Evolutionary conservation across 2,888 invertebrate genomes (phyloP).

Genomic region (Tipula vernalis): DNA sequence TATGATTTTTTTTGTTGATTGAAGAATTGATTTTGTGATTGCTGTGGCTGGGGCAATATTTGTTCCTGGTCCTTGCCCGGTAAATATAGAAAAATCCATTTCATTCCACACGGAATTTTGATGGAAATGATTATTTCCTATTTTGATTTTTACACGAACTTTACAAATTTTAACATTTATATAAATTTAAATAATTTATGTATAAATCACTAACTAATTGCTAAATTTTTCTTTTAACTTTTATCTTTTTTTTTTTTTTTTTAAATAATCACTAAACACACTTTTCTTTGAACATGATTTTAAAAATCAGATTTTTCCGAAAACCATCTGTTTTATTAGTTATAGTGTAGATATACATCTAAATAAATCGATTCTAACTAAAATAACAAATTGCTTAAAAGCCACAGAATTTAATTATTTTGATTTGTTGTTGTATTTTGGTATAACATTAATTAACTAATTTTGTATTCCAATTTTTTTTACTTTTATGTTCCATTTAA

Average conservation of each 20-base stretch:
- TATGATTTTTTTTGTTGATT: background rate
- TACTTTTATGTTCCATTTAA: background rate
- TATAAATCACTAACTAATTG: background rate
- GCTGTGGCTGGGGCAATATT: background rate
- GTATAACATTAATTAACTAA: background rate
- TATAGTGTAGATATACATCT: background rate
- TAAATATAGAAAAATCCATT: constrained; percentile 9
- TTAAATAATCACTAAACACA: background rate
- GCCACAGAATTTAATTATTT: background rate
- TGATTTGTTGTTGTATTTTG: background rate
- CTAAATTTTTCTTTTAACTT: background rate
- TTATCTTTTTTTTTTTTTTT: background rate
- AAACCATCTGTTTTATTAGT: background rate
- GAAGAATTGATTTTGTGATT: background rate
- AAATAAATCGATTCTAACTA: background rate
- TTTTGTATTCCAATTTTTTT: background rate
- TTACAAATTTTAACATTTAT: background rate
- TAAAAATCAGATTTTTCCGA: background rate
- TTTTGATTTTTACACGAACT: background rate
- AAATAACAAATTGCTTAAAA: background rate
- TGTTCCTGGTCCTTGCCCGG: constrained; percentile 8
- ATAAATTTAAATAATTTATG: background rate
- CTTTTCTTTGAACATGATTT: background rate
- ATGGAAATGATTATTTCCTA: background rate
- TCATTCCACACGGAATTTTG: constrained; percentile 7